A percentile compares a stretch with the other conserved stretches of the same genome.
Conservation (phyloP, 2,797 vertebrate species). For the Hapalemur alaotrensis region DNA sequence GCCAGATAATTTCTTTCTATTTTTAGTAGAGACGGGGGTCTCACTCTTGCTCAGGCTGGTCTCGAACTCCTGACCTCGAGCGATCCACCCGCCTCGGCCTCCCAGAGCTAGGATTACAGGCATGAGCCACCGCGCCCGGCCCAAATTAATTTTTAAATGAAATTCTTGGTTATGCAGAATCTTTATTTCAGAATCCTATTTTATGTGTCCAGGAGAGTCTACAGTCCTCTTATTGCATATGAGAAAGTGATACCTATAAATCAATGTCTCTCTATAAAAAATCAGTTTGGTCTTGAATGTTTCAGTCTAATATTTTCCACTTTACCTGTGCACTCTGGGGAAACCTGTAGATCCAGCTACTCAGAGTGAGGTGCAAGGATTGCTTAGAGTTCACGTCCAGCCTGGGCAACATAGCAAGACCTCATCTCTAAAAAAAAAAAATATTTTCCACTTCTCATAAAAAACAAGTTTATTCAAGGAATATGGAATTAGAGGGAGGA, state of each 20-base stretch:
- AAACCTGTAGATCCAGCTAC: no score
- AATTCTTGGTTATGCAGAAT: not conserved
- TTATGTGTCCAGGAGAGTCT: not conserved
- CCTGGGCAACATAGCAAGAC: not conserved
- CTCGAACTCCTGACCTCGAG: no score
- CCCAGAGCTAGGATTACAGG: no score
- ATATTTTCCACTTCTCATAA: not conserved
- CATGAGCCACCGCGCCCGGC: no score
- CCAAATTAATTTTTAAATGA: not conserved
- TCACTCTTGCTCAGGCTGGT: no score
- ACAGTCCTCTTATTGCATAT: not conserved
- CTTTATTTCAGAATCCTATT: constrained; percentile 12
- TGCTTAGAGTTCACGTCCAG: no score
- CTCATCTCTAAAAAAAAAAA: not conserved
- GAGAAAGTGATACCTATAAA: not conserved
- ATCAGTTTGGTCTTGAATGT: not conserved
- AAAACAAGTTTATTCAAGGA: not conserved
- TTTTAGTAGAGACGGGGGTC: no score
- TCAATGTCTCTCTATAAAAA: not conserved
- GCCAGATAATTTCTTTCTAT: no score
- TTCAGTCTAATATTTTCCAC: not conserved
- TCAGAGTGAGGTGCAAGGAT: not conserved
- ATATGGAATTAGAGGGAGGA: not conserved
- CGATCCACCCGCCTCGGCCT: no score
- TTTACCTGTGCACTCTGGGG: no score